These are phyloP conservation scores for Calliopsis andreniformis DNA, from an alignment of 1,140 invertebrate species.

Conservation along the genomic window DNA sequence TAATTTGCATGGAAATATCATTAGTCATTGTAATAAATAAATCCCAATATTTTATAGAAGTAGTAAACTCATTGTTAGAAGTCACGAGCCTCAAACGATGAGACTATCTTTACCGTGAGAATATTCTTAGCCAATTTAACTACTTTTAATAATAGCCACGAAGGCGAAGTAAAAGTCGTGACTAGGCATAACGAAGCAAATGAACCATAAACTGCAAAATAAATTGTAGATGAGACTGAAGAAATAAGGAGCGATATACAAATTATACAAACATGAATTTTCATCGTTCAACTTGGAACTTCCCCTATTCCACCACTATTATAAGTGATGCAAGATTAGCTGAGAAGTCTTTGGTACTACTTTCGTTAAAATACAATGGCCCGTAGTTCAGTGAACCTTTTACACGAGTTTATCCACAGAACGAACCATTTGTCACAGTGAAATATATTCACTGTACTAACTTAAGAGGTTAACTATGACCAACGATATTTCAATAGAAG, in stretches of 20 bases:
- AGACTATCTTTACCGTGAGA: conserved; percentile 18
- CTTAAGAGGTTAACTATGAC: conserved; percentile 47
- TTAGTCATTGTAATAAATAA: conserved; percentile 26
- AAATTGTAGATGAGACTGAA: background rate
- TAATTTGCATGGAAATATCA: background rate
- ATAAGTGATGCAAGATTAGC: too few species aligned
- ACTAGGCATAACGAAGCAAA: conserved; percentile 6
- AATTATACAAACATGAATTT: background rate
- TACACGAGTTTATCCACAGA: conserved; percentile 29
- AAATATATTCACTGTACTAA: conserved; percentile 47
- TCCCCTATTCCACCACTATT: too few species aligned
- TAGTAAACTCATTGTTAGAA: conserved; percentile 29
- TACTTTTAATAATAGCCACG: conserved; percentile 18
- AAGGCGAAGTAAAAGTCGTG: conserved; percentile 38
- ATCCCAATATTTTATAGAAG: background rate
- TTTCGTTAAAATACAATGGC: conserved; percentile 15
- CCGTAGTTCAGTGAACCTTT: background rate
- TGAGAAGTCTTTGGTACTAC: too few species aligned
- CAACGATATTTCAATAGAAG: conserved; percentile 50
- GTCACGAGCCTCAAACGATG: conserved; percentile 14
- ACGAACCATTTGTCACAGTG: conserved; percentile 40
- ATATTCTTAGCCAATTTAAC: conserved; percentile 18
- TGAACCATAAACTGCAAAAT: background rate
- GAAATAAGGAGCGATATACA: background rate
- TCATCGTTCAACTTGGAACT: too few species aligned